phyloP scores from a whole-genome alignment of 2,888 invertebrate genomes.

The Eupithecia subfuscata region DNA sequence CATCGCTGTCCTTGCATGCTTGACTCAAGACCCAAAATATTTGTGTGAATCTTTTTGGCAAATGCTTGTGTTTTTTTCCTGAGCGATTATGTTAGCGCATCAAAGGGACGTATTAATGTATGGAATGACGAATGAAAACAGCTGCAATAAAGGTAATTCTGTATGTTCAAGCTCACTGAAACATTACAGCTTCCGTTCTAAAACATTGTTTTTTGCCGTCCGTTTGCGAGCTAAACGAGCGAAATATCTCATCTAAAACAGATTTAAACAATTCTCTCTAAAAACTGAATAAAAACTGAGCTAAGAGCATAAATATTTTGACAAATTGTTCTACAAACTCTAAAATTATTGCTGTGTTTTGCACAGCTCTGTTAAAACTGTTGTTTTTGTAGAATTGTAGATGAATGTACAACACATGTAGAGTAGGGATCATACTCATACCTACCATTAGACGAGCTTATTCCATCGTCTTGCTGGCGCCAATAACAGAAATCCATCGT shows the following conservation, averaged over 20 bases:
- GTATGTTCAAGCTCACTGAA: slow-evolving; percentile 23
- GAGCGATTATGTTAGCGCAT: slow-evolving; percentile 51
- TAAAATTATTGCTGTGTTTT: neutral
- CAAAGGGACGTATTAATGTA: slow-evolving; percentile 51
- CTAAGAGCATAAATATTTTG: neutral
- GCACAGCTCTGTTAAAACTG: neutral
- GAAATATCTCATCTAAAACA: neutral
- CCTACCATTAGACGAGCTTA: neutral
- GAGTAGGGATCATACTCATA: neutral
- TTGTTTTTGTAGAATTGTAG: neutral
- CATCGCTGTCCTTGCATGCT: slow-evolving; percentile 55
- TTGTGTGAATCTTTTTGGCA: slow-evolving; percentile 59
- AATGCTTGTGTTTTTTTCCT: slow-evolving; percentile 55
- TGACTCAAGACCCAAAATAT: slow-evolving; percentile 53
- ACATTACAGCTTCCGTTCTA: slow-evolving; percentile 12
- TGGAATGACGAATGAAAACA: slow-evolving; percentile 45
- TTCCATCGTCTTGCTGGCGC: neutral
- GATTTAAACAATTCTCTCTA: neutral
- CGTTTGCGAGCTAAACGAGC: neutral
- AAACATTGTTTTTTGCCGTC: slow-evolving; percentile 1
- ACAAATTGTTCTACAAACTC: neutral
- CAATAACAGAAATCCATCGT: neutral
- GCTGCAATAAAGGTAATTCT: slow-evolving; percentile 41
- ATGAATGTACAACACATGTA: neutral
- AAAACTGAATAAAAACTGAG: neutral